phyloP scores from a whole-genome alignment of 2,113 vertebrate genomes.

The Hippocampus guttulatus region DNA sequence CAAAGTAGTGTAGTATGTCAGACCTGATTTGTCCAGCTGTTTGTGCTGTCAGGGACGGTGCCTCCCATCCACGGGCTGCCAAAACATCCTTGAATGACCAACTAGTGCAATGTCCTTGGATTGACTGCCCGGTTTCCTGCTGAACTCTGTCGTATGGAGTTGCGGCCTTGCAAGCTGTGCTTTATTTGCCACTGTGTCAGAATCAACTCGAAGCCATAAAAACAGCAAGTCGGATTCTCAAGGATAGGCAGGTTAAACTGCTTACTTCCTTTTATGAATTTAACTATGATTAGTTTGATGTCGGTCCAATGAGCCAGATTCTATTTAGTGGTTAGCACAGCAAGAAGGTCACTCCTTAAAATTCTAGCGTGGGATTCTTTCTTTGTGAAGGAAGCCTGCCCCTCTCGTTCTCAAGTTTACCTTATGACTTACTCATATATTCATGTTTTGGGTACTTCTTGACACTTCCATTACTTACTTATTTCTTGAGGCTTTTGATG shows the following conservation, averaged over 20 bases:
- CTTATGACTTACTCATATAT: neutral
- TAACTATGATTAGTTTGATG: constrained; percentile 2
- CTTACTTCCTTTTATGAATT: constrained; percentile 5
- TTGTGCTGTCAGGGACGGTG: constrained; percentile 29
- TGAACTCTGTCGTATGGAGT: constrained; percentile 43
- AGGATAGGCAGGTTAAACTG: constrained; percentile 37
- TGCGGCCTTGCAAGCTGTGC: constrained; percentile 31
- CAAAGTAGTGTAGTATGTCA: constrained; percentile 28
- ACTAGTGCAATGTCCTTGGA: constrained; percentile 50
- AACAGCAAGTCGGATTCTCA: constrained; percentile 54
- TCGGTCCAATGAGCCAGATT: neutral
- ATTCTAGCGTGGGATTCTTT: neutral
- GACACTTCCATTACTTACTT: too few species aligned
- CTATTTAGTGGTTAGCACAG: neutral
- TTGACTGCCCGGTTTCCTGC: constrained; percentile 41
- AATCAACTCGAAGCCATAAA: constrained; percentile 39
- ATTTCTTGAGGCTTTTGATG: too few species aligned
- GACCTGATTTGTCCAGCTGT: constrained; percentile 54
- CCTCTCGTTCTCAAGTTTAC: neutral
- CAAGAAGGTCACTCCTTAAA: neutral
- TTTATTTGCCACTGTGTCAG: constrained; percentile 51
- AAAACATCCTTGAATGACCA: constrained; percentile 55
- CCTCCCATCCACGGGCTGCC: constrained; percentile 32
- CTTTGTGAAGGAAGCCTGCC: neutral
- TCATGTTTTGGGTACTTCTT: neutral